phyloP scores from a whole-genome alignment of 2,797 vertebrate species.

The Anguilla pacifica region DNA sequence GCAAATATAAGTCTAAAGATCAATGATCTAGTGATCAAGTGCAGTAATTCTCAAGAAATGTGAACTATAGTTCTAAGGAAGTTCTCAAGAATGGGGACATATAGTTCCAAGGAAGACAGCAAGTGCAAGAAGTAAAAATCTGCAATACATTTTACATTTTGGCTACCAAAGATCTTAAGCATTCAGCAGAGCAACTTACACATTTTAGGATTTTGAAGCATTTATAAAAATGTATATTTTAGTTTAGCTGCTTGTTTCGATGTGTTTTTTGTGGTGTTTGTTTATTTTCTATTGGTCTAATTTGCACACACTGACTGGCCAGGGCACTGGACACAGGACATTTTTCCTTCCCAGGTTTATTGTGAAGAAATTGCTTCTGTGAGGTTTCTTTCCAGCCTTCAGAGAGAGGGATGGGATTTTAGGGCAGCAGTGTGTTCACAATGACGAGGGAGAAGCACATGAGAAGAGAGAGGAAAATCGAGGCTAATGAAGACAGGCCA shows the following conservation, averaged over 20 bases:
- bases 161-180: too few relatives aligned
- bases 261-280: not conserved
- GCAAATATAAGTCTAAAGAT: too few relatives aligned
- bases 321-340: not conserved
- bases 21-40: too few relatives aligned
- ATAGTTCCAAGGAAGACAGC: too few relatives aligned
- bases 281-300: not conserved
- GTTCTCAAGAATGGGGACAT: too few relatives aligned
- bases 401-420: not conserved
- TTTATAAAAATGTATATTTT: not conserved
- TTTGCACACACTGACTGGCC: not conserved
- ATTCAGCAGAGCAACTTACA: too few relatives aligned
- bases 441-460: not conserved
- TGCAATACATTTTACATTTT: too few relatives aligned
- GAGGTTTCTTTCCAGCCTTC: not conserved
- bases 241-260: not conserved
- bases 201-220: not conserved
- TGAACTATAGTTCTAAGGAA: too few relatives aligned
- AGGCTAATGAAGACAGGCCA: constrained; percentile 43
- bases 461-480: not conserved
- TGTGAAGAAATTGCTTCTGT: not conserved
- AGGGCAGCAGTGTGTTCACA: not conserved
- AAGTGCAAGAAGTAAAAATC: too few relatives aligned
- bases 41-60: too few relatives aligned
- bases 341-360: not conserved